Evolutionary conservation across 2,888 invertebrate species (phyloP).

Genomic region (Callyntrura sp.): DNA sequence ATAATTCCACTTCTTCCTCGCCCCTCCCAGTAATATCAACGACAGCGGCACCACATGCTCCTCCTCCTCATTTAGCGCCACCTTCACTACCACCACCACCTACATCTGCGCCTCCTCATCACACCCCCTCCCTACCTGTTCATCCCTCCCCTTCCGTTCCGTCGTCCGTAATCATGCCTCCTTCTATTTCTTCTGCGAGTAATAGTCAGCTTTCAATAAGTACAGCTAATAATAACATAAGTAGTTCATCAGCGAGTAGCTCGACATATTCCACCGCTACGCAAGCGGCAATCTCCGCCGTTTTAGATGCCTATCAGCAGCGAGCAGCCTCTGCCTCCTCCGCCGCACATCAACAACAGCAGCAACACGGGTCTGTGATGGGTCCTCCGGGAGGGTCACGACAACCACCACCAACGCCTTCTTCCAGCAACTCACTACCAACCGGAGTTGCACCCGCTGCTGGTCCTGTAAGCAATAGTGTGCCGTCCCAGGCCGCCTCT

Average conservation of each 20-base stretch:
- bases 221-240: slow-evolving; percentile 71
- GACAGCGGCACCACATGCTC: slow-evolving; percentile 67
- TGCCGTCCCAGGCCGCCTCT: slow-evolving; percentile 57
- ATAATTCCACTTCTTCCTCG: slow-evolving; percentile 73
- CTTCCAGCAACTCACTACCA: slow-evolving; percentile 51
- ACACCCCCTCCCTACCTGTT: slow-evolving; percentile 47
- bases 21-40: slow-evolving; percentile 70
- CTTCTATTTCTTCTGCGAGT: slow-evolving; percentile 74
- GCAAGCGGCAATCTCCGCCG: slow-evolving; percentile 58
- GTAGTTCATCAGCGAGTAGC: slow-evolving; percentile 64
- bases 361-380: slow-evolving; percentile 21
- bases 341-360: slow-evolving; percentile 9
- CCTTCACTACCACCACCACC: slow-evolving; percentile 46
- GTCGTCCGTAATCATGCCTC: slow-evolving; percentile 73
- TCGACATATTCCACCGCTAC: slow-evolving; percentile 52
- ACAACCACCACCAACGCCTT: slow-evolving; percentile 14
- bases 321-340: slow-evolving; percentile 46
- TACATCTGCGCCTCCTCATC: slow-evolving; percentile 44
- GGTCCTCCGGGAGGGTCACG: slow-evolving; percentile 35
- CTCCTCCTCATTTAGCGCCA: slow-evolving; percentile 70
- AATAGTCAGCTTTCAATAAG: slow-evolving; percentile 77
- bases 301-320: slow-evolving; percentile 31
- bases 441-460: neutral
- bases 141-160: slow-evolving; percentile 70
- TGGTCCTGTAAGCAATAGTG: slow-evolving; percentile 21